A percentile compares a stretch with the other conserved stretches of the same genome.
phyloP scores from a whole-genome alignment of 2,797 vertebrate species.

The Jordanella pulchra region DNA sequence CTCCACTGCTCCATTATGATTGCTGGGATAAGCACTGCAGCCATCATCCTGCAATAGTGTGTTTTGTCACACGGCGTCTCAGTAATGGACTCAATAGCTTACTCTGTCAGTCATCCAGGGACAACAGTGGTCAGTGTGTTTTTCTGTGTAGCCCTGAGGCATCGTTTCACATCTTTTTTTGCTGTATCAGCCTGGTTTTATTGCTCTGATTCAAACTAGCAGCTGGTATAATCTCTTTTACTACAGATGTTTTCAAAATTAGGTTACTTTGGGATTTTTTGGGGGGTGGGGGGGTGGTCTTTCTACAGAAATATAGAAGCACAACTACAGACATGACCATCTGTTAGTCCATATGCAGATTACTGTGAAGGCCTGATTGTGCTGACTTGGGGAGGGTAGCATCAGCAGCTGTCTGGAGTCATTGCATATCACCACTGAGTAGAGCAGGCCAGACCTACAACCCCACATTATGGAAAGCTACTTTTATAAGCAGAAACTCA shows the following conservation, averaged over 20 bases:
- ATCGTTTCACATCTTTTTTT: slow-evolving; percentile 38
- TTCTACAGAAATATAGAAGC: slow-evolving; percentile 52
- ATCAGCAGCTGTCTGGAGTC: slow-evolving; percentile 68
- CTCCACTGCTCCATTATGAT: slow-evolving; percentile 38
- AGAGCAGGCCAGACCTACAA: slow-evolving; percentile 39
- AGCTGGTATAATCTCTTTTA: slow-evolving; percentile 6
- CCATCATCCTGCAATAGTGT: slow-evolving; percentile 48
- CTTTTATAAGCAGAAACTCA: slow-evolving; percentile 22
- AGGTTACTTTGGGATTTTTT: slow-evolving; percentile 28
- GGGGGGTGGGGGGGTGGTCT: slow-evolving; percentile 14
- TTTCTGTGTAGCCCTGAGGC: slow-evolving; percentile 49
- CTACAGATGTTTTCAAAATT: slow-evolving; percentile 17
- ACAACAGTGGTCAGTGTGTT: slow-evolving; percentile 46
- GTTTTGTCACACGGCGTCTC: slow-evolving; percentile 51
- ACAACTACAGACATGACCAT: slow-evolving; percentile 56
- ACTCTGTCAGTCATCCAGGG: slow-evolving; percentile 50
- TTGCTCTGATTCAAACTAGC: slow-evolving; percentile 33
- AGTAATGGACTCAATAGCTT: slow-evolving; percentile 47
- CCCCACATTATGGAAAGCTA: slow-evolving; percentile 32
- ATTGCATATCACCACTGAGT: slow-evolving; percentile 51
- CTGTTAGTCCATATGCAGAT: slow-evolving; percentile 72
- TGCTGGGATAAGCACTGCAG: slow-evolving; percentile 34
- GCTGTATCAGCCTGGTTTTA: slow-evolving; percentile 21
- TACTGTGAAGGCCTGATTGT: slow-evolving; percentile 54
- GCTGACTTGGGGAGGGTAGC: slow-evolving; percentile 48